A percentile compares a stretch with the other conserved stretches of the same genome.
Conservation (phyloP, 2,888 invertebrate genomes). For the Anorthoa munda region DNA sequence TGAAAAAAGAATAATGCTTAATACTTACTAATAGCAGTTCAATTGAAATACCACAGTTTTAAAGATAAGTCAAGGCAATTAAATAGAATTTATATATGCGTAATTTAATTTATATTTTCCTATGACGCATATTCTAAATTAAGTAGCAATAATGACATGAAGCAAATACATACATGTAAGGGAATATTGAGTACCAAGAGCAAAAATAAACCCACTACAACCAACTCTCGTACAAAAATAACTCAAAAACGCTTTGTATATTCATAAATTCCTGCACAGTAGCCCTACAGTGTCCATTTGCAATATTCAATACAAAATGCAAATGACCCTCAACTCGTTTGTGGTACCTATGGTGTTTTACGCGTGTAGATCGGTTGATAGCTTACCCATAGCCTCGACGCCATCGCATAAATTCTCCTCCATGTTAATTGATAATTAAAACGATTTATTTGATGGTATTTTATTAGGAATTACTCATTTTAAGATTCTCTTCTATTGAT, state of each 20-base stretch:
- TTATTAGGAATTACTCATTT: conserved; percentile 47
- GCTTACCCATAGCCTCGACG: conserved; percentile 44
- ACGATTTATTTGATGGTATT: conserved; percentile 64
- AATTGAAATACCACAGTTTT: conserved; percentile 35
- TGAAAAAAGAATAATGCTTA: conserved; percentile 21
- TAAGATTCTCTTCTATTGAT: conserved; percentile 15
- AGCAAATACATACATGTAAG: conserved; percentile 8
- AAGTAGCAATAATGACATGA: conserved; percentile 11
- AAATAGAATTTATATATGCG: conserved; percentile 7
- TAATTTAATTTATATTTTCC: conserved; percentile 39
- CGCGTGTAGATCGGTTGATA: conserved; percentile 73
- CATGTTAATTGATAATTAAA: conserved; percentile 69
- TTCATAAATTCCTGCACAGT: conserved; percentile 62
- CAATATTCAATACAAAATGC: conserved; percentile 69
- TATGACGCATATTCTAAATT: conserved; percentile 19
- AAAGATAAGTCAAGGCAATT: conserved; percentile 18
- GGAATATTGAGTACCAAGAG: background rate
- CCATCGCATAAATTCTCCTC: conserved; percentile 47
- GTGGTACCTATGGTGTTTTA: conserved; percentile 69
- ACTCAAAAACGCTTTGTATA: conserved; percentile 53
- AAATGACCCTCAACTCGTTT: conserved; percentile 64
- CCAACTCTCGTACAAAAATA: conserved; percentile 27
- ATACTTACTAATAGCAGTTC: conserved; percentile 5
- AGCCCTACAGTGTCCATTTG: conserved; percentile 64
- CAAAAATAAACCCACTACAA: conserved; percentile 10